Percentiles rank a stretch among this genome's conserved stretches.
These are phyloP conservation scores for Drosophila mimica DNA, from an alignment of 2,888 invertebrate species.

Conservation along the genomic window DNA sequence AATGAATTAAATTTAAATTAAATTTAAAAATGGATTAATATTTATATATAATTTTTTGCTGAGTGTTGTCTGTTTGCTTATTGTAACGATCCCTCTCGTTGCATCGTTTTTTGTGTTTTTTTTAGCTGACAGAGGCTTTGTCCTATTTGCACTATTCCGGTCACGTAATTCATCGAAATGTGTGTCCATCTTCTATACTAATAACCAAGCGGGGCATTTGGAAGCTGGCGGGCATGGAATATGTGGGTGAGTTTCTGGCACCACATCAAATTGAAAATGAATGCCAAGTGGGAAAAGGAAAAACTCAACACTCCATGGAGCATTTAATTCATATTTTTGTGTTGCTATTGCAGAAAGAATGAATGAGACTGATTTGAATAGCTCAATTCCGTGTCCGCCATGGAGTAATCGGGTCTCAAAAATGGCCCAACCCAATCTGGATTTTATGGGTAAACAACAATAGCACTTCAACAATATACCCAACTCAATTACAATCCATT, in stretches of 20 bases:
- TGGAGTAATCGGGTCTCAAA: slow-evolving; percentile 97
- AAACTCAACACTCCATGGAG: not conserved
- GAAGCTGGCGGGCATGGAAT: slow-evolving; percentile 98
- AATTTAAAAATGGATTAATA: not conserved
- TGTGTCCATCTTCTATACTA: slow-evolving; percentile 96
- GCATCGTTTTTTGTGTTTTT: not conserved
- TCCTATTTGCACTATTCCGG: slow-evolving; percentile 95
- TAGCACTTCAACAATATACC: not conserved
- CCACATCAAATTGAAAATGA: slow-evolving; percentile 54
- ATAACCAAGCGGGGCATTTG: slow-evolving; percentile 97
- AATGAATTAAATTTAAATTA: too few species aligned
- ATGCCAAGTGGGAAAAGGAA: slow-evolving; percentile 20
- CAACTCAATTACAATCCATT: slow-evolving; percentile 6
- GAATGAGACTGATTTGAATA: slow-evolving; percentile 89
- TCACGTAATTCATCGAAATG: slow-evolving; percentile 96
- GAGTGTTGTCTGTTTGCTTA: slow-evolving; percentile 3
- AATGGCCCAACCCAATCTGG: slow-evolving; percentile 97
- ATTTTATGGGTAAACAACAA: slow-evolving; percentile 91
- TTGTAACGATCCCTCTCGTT: slow-evolving; percentile 10
- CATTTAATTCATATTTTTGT: slow-evolving; percentile 47
- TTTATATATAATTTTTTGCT: not conserved
- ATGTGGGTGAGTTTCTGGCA: slow-evolving; percentile 88
- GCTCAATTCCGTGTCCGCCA: slow-evolving; percentile 91
- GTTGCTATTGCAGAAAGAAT: slow-evolving; percentile 87
- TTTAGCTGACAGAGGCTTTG: slow-evolving; percentile 96